Base-by-base conservation (phyloP, 2,888 invertebrate species). In the Apamea monoglypha region DNA sequence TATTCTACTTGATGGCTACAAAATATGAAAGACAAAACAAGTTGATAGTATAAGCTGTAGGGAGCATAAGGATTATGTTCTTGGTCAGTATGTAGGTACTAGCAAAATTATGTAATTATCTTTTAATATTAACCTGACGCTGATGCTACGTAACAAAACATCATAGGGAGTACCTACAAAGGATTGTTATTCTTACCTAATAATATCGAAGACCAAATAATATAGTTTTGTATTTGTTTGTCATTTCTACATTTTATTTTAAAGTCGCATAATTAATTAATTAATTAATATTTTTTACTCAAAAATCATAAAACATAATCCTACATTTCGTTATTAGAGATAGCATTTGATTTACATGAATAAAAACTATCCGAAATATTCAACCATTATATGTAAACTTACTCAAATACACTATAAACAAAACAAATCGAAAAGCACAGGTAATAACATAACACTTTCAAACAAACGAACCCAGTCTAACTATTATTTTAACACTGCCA, bases 91-190 rank as follows among this genome's bases (percentile, higher is more conserved):
- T 29, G 0, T 36, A 32, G 25, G 0, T 66, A 25, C 32, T 25
- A 66, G 36, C 21, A 56, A 36, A 44, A 73, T 66, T 4, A 67
- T 76, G 44, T 53, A 63, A 81, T 76, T 75, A 80, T 75, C 8
- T 69, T 66, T 64, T 53, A 44, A 40, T 59, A 81, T 25, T 18
- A 16, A 5, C 25, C 36, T 69, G 56, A 63, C 47, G 7, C 40
- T 53, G 29, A 18, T 53, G 50, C 50, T 36, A 36, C 50, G 16
- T 32, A 59, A 32, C 29, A 29, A n/a, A 63, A 59, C 21, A 18
- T 25, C 0, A 25, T 14, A 59, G 10, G n/a, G 25, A 40, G 40
- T 40, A 40, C 40, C 40, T 25, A 56, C 4, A 25, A 29, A 10
- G 7, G 1, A 12, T 44, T 64, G 1, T 44, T 79, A 0, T 18